Base-by-base conservation (phyloP, 2,797 vertebrate genomes). In the Tauraco hartlaubi region DNA sequence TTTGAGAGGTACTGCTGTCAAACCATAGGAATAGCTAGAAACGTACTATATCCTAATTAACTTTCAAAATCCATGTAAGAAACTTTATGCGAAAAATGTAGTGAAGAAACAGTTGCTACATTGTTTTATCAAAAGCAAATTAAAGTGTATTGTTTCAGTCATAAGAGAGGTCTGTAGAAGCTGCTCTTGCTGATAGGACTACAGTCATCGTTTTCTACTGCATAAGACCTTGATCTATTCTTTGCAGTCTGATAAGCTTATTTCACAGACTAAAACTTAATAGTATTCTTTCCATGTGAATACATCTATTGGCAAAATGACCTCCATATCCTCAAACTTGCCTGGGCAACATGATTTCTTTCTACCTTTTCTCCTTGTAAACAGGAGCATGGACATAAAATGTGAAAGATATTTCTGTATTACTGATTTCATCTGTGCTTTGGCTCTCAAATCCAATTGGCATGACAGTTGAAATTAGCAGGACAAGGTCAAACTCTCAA, bases 401-500 rank as follows among this genome's bases (percentile, higher is more conserved):
- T 58, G 49, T 61, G 54, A 56, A 69, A 49, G 46, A 29, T 94
- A 79, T 62, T 92, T 75, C 59, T 80, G 49, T 56, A 33, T 94
- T 94, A 81, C 83, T 66, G 91, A 83, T 95, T 90, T 91, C 25
- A 56, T 87, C 88, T 83, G 72, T 85, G 46, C 71, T 78, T 94
- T 44, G 25, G 56, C 33, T 94, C 71, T 91, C 87, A 94, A 95
- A 92, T 96, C 89, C 94, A 97, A 90, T 94, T 85, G 95, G 74
- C 46, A 96, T 96, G 96, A 97, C 91, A 96, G 95, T 96, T 97
- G 95, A 97, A 98, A 98, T 98, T 98, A 97, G 91, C 86, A 94
- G 85, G 83, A 97, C 97, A 97, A 98, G 97, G 97, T 97, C 98
- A 98, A 85, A 85, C 92, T 94, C 94, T 97, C 96, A 96, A 96